A percentile compares a stretch with the other conserved stretches of the same genome.
These are phyloP conservation scores for Coreoperca whiteheadi DNA, from an alignment of 2,113 vertebrate species.

Conservation along the genomic window DNA sequence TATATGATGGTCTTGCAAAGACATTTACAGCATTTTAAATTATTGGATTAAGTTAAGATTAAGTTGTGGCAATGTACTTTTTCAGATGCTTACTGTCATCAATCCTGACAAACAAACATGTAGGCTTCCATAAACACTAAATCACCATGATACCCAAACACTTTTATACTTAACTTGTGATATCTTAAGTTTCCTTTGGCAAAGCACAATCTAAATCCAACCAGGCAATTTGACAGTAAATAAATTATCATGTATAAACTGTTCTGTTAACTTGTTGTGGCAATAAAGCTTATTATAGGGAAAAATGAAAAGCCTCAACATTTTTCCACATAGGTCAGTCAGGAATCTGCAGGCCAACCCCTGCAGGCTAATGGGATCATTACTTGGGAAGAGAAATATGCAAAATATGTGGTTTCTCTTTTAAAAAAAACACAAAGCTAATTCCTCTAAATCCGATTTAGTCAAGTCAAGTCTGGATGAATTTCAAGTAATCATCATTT, in stretches of 20 bases:
- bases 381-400: slow-evolving; percentile 58
- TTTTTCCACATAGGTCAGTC: slow-evolving; percentile 70
- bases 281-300: slow-evolving; percentile 51
- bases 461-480: slow-evolving; percentile 8
- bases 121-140: slow-evolving; percentile 13
- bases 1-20: too few relatives aligned
- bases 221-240: slow-evolving; percentile 20
- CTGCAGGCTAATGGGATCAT: slow-evolving; percentile 57
- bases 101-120: slow-evolving; percentile 13
- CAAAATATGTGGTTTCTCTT: slow-evolving; percentile 48
- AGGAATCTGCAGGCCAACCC: slow-evolving; percentile 55
- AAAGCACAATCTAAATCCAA: slow-evolving; percentile 4
- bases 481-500: slow-evolving; percentile 39
- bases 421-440: slow-evolving; percentile 28
- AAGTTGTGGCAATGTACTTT: background rate
- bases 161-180: background rate
- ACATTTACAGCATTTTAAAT: background rate
- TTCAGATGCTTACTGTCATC: background rate
- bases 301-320: slow-evolving; percentile 62
- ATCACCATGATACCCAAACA: background rate
- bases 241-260: slow-evolving; percentile 50
- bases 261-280: slow-evolving; percentile 61
- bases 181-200: slow-evolving; percentile 40
- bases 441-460: slow-evolving; percentile 41
- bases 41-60: background rate